phyloP scores from a whole-genome alignment of 1,140 invertebrate genomes.

The Rhopalosiphum padi region DNA sequence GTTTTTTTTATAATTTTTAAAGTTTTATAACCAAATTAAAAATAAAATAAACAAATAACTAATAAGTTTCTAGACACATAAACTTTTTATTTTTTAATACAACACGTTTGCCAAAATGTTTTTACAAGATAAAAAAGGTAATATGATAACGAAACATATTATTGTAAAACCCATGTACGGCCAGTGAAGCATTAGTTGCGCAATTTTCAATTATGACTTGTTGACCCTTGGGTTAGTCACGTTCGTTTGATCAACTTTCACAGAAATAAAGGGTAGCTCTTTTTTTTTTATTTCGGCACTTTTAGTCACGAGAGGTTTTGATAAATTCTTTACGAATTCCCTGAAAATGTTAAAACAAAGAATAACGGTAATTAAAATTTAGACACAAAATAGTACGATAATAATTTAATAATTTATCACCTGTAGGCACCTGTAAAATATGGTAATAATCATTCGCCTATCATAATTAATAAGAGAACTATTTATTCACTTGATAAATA shows the following conservation, averaged over 20 bases:
- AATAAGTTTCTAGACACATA: neutral
- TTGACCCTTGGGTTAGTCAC: neutral
- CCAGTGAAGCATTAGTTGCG: neutral
- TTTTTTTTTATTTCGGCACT: neutral
- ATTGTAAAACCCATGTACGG: neutral
- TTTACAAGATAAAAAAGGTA: slow-evolving; percentile 18
- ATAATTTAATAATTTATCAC: neutral
- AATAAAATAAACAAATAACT: neutral
- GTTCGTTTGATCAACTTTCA: neutral
- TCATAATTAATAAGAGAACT: neutral
- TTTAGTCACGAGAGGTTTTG: neutral
- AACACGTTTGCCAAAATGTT: neutral
- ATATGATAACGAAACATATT: neutral
- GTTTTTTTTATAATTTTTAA: neutral
- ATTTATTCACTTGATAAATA: neutral
- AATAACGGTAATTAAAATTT: neutral
- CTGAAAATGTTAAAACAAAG: neutral
- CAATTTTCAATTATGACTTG: slow-evolving; percentile 25
- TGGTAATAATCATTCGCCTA: neutral
- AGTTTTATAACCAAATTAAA: neutral
- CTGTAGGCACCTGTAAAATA: neutral
- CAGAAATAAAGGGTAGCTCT: neutral
- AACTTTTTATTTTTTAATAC: neutral
- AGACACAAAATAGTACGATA: neutral
- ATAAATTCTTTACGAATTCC: neutral